Conservation (phyloP, 2,888 invertebrate genomes). For the Xylocampa areola region DNA sequence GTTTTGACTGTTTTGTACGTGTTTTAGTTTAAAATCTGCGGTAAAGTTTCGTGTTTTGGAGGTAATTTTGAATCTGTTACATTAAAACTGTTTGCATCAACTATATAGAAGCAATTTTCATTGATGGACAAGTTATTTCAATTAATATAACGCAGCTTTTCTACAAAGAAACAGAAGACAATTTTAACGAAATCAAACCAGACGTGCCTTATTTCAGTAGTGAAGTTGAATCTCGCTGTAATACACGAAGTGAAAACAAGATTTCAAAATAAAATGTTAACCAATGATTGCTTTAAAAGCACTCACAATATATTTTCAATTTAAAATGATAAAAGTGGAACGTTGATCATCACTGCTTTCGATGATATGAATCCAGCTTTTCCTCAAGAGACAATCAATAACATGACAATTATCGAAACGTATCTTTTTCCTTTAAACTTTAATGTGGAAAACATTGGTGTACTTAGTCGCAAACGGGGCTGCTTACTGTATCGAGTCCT, state of each 20-base stretch:
- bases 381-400: conserved; percentile 4
- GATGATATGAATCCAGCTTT: not conserved
- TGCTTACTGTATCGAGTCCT: too few species aligned
- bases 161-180: too few species aligned
- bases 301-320: not conserved
- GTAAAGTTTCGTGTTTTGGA: conserved; percentile 5
- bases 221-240: too few species aligned
- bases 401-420: too few species aligned
- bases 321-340: not conserved
- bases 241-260: too few species aligned
- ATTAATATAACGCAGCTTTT: too few species aligned
- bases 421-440: too few species aligned
- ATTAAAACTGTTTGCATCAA: not conserved
- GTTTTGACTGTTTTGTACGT: conserved; percentile 49
- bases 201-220: too few species aligned
- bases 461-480: not conserved
- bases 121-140: not conserved
- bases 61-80: not conserved
- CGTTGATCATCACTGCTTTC: not conserved
- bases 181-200: too few species aligned
- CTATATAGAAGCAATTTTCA: not conserved
- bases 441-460: too few species aligned
- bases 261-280: not conserved
- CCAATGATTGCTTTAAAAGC: not conserved
- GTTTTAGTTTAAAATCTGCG: conserved; percentile 18